These are phyloP conservation scores for Xestia c-nigrum DNA, from an alignment of 2,888 invertebrate genomes.

Conservation along the genomic window DNA sequence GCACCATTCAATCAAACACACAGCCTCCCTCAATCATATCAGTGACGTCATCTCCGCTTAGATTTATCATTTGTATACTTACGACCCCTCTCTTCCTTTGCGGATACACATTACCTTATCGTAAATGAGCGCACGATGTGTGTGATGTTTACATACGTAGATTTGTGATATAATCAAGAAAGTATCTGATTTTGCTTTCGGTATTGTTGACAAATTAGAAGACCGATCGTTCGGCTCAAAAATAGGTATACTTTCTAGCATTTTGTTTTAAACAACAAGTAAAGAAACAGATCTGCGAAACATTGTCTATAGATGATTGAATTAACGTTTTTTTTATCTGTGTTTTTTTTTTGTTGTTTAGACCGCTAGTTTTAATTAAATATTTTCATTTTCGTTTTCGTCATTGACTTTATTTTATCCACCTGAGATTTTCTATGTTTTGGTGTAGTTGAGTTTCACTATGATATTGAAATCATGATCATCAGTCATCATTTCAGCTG, in stretches of 20 bases:
- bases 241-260: not conserved
- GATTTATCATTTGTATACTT: slow-evolving; percentile 59
- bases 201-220: not conserved
- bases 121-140: slow-evolving; percentile 42
- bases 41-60: slow-evolving; percentile 42
- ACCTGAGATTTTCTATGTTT: not conserved
- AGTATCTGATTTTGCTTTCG: not conserved
- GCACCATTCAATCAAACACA: slow-evolving; percentile 54
- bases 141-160: slow-evolving; percentile 24
- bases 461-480: no score
- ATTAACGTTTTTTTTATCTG: no score
- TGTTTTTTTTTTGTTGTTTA: no score
- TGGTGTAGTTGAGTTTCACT: not conserved
- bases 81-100: slow-evolving; percentile 17
- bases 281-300: not conserved
- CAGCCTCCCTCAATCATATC: slow-evolving; percentile 39
- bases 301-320: no score
- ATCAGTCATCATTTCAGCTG: no score
- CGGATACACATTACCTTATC: slow-evolving; percentile 61
- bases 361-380: not conserved
- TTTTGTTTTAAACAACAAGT: not conserved
- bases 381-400: not conserved
- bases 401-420: not conserved
- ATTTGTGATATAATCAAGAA: slow-evolving; percentile 25
- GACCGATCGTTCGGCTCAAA: not conserved